These are phyloP conservation scores for Cricetomys ansorgei DNA, from an alignment of 2,113 vertebrate genomes.

Conservation along the genomic window DNA sequence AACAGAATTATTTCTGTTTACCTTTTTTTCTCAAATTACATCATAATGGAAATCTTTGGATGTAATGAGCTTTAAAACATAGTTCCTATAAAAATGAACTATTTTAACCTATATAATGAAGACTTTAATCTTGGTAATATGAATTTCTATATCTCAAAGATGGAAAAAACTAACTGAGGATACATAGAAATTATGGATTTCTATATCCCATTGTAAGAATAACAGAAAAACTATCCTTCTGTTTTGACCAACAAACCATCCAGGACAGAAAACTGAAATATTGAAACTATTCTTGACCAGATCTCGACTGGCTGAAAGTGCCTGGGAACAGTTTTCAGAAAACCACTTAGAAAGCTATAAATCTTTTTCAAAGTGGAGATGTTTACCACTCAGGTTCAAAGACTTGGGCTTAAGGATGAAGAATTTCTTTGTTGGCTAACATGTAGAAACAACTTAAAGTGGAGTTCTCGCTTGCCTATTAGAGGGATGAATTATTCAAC, in stretches of 20 bases:
- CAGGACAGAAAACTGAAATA: conserved; percentile 34
- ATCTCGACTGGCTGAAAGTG: conserved; percentile 35
- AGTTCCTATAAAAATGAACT: conserved; percentile 49
- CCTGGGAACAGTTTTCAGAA: conserved; percentile 40
- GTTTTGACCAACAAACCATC: conserved; percentile 46
- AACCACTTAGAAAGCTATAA: conserved; percentile 35
- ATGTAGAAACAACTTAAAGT: not conserved
- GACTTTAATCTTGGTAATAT: conserved; percentile 17
- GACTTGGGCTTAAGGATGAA: conserved; percentile 21
- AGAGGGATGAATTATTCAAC: not conserved
- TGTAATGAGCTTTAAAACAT: conserved; percentile 70
- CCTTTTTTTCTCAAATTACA: conserved; percentile 62
- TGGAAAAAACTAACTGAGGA: not conserved
- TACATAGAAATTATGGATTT: conserved; percentile 14
- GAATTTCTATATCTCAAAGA: conserved; percentile 27
- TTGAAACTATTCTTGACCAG: conserved; percentile 10
- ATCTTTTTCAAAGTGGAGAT: conserved; percentile 44
- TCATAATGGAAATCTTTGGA: conserved; percentile 61
- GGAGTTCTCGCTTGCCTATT: not conserved
- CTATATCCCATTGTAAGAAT: not conserved
- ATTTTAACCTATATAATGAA: conserved; percentile 58
- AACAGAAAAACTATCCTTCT: not conserved
- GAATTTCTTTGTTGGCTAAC: conserved; percentile 44
- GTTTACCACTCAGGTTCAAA: conserved; percentile 16
- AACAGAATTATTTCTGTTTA: conserved; percentile 72